These are phyloP conservation scores for Eilema depressum DNA, from an alignment of 2,888 invertebrate species.

Conservation along the genomic window DNA sequence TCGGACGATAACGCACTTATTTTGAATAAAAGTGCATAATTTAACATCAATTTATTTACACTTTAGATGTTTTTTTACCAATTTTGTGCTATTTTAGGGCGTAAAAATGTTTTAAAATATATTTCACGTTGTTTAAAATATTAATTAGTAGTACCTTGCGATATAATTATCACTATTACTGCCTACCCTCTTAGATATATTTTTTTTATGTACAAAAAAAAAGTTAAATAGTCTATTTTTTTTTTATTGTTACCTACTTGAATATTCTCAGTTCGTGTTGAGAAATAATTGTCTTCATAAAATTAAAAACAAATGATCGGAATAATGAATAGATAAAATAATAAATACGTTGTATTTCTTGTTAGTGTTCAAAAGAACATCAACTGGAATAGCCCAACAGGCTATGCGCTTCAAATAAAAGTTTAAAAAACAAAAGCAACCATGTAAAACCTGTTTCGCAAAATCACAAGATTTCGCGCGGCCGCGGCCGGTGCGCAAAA, in stretches of 20 bases:
- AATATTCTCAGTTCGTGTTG: background rate
- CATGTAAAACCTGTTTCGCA: slow-evolving; percentile 72
- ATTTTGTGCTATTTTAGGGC: background rate
- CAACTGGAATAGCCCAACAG: slow-evolving; percentile 50
- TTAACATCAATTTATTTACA: background rate
- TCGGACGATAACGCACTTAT: background rate
- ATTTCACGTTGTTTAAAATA: background rate
- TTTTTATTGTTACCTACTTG: background rate
- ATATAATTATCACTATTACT: background rate
- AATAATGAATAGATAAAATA: background rate
- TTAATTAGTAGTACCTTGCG: background rate
- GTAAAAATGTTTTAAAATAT: background rate
- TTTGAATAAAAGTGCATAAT: background rate
- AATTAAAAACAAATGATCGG: background rate
- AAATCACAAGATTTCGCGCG: slow-evolving; percentile 76
- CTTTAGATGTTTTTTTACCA: background rate
- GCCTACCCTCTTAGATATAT: slow-evolving; percentile 7
- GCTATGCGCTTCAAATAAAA: slow-evolving; percentile 60
- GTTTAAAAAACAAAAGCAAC: slow-evolving; percentile 65
- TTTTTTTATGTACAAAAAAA: background rate
- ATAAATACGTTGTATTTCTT: slow-evolving; percentile 3
- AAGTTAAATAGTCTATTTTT: background rate
- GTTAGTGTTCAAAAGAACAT: slow-evolving; percentile 26
- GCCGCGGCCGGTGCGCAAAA: slow-evolving; percentile 51
- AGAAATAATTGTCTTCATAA: background rate